A percentile compares a stretch with the other conserved stretches of the same genome.
Evolutionary conservation across 2,888 invertebrate genomes (phyloP).

Genomic region (Agrotis puta): DNA sequence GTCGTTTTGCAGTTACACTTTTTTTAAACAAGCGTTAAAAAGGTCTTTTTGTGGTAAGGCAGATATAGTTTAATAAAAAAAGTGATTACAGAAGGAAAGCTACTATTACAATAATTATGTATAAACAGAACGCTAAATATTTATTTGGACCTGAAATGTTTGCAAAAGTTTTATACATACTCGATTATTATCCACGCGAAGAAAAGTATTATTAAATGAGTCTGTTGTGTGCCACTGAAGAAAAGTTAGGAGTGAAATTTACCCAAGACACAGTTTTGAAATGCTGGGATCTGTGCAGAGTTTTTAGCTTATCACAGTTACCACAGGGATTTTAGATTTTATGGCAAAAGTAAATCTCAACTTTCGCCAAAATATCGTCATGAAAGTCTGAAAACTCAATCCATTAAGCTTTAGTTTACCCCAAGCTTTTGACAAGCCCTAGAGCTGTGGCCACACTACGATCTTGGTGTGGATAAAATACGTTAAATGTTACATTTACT

Average conservation of each 20-base stretch:
- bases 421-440: not conserved
- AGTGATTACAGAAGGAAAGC: not conserved
- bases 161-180: not conserved
- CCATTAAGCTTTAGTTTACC: conserved; percentile 32
- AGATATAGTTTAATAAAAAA: no score
- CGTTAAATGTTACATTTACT: no score
- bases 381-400: conserved; percentile 48
- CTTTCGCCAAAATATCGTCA: conserved; percentile 47
- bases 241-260: conserved; percentile 11
- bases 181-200: not conserved
- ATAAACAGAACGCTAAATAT: conserved; percentile 1
- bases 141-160: not conserved
- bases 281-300: not conserved
- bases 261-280: conserved; percentile 32
- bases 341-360: conserved; percentile 45
- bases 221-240: conserved; percentile 24
- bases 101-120: not conserved
- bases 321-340: conserved; percentile 31
- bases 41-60: no score
- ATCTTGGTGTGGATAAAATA: not conserved
- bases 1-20: no score
- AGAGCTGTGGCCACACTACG: not conserved
- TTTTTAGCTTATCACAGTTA: conserved; percentile 40
- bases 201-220: conserved; percentile 18
- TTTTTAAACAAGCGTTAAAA: no score